Conservation (phyloP, 2,888 invertebrate species). For the Trichogramma dendrolimi region DNA sequence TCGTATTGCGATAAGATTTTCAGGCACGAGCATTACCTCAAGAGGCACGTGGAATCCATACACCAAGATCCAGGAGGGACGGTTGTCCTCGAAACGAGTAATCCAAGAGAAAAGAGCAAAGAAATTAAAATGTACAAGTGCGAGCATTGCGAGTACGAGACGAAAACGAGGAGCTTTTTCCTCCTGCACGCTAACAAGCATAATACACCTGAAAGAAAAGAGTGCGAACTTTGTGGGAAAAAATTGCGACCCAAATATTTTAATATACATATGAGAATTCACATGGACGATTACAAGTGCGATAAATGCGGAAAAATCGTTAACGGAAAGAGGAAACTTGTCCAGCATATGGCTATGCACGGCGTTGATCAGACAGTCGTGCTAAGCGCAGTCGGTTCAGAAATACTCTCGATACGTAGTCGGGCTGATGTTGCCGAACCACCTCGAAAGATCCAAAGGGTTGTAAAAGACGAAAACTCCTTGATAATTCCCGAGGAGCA, state of each 20-base stretch:
- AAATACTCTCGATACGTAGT: too few species aligned
- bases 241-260: conserved; percentile 43
- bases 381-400: too few species aligned
- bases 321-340: conserved; percentile 37
- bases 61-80: conserved; percentile 27
- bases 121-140: conserved; percentile 58
- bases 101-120: conserved; percentile 24
- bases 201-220: conserved; percentile 44
- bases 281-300: conserved; percentile 43
- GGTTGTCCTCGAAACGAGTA: too few species aligned
- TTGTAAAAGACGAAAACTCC: too few species aligned
- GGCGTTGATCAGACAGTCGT: conserved; percentile 34
- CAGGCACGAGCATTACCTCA: conserved; percentile 54
- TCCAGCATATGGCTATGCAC: conserved; percentile 40
- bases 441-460: too few species aligned
- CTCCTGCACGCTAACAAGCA: conserved; percentile 51
- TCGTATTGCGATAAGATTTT: conserved; percentile 52
- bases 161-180: conserved; percentile 50
- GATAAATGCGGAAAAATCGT: conserved; percentile 44
- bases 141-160: conserved; percentile 49
- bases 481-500: too few species aligned
- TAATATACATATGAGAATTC: conserved; percentile 40
- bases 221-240: conserved; percentile 51
- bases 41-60: conserved; percentile 50
- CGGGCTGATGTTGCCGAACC: too few species aligned